Conservation (phyloP, 2,113 vertebrate species). For the Psophia crepitans region DNA sequence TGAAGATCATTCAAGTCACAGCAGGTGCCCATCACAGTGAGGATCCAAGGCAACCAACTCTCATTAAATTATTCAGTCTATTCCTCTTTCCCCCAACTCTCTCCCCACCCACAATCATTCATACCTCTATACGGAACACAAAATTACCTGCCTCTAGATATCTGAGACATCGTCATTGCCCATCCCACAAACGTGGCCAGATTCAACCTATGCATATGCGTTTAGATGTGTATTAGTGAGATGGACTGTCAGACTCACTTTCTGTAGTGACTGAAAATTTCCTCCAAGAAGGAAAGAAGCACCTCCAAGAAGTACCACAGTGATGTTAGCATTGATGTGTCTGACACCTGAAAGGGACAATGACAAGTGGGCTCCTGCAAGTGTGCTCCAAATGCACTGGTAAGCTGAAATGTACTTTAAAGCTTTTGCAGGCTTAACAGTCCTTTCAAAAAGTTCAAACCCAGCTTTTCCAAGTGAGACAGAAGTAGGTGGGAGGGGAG, state of each 20-base stretch:
- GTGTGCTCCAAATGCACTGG: not conserved
- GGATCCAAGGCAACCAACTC: not conserved
- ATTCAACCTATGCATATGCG: not conserved
- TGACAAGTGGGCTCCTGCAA: not conserved
- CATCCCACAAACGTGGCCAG: not conserved
- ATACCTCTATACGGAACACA: not conserved
- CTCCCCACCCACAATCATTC: fast-evolving
- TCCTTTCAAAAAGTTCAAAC: not conserved
- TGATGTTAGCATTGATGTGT: not conserved
- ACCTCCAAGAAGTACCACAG: not conserved
- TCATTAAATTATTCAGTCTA: not conserved
- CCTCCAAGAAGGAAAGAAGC: not conserved
- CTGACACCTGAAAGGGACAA: not conserved
- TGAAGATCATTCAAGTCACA: not conserved
- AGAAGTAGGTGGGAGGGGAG: not conserved
- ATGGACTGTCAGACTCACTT: fast-evolving
- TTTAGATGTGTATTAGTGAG: not conserved
- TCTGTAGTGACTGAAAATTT: not conserved
- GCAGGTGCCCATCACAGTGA: not conserved
- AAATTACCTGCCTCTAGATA: not conserved
- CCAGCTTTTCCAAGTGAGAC: not conserved
- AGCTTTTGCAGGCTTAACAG: not conserved
- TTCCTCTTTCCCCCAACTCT: not conserved
- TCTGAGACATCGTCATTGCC: not conserved
- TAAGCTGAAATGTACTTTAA: not conserved